A percentile compares a stretch with the other conserved stretches of the same genome.
These are phyloP conservation scores for Phocides pigmalion DNA, from an alignment of 1,140 invertebrate genomes.

Conservation along the genomic window DNA sequence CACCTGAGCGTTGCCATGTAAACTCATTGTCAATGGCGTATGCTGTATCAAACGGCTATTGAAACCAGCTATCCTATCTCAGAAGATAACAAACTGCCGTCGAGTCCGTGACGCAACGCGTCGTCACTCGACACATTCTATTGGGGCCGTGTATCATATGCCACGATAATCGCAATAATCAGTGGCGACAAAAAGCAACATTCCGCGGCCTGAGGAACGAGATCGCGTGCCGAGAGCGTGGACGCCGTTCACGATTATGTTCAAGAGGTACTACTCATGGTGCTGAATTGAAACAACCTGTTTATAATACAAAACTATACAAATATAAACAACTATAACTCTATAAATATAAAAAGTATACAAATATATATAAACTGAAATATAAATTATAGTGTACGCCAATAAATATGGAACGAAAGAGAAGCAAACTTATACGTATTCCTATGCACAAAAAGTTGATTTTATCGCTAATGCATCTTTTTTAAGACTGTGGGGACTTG, in stretches of 20 bases:
- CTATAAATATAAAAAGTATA: too few relatives aligned
- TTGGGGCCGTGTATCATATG: slow-evolving; percentile 50
- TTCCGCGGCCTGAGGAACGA: slow-evolving; percentile 54
- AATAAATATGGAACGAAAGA: too few relatives aligned
- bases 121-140: slow-evolving; percentile 29
- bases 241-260: not conserved
- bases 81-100: slow-evolving; percentile 14
- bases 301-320: not conserved
- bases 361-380: too few relatives aligned
- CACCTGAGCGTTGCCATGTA: not conserved
- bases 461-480: too few relatives aligned
- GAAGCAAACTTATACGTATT: too few relatives aligned
- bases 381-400: too few relatives aligned
- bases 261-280: not conserved
- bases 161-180: slow-evolving; percentile 59
- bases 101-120: slow-evolving; percentile 31
- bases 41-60: not conserved
- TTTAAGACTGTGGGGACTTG: too few relatives aligned
- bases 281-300: slow-evolving; percentile 10
- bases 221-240: slow-evolving; percentile 48
- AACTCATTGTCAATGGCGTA: not conserved
- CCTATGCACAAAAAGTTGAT: too few relatives aligned
- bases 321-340: too few relatives aligned
- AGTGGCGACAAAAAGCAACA: slow-evolving; percentile 59
- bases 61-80: slow-evolving; percentile 16